Evolutionary conservation across 2,797 vertebrate genomes (phyloP).

Genomic region (Leucoraja ocellata): DNA sequence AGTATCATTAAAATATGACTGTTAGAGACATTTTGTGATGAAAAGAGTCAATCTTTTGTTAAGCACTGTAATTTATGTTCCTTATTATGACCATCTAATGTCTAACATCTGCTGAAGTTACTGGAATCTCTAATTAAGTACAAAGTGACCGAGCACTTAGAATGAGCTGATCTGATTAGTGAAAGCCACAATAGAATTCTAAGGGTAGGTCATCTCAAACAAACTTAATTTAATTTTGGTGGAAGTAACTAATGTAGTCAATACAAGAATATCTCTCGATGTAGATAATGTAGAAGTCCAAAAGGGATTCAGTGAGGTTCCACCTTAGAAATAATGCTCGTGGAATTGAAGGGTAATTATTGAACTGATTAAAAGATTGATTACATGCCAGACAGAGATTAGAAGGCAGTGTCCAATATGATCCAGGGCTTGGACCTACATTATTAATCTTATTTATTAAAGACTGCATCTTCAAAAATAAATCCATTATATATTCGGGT

Average conservation of each 20-base stretch:
- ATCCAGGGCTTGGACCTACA: not conserved
- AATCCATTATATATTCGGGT: no score
- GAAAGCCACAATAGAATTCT: not conserved
- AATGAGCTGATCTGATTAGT: not conserved
- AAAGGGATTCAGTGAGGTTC: not conserved
- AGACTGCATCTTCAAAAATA: no score
- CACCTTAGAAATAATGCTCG: not conserved
- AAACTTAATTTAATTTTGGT: not conserved
- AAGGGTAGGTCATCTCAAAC: not conserved
- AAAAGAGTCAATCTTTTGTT: not conserved
- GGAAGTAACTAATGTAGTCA: not conserved
- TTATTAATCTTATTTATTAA: not conserved
- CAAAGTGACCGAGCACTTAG: not conserved
- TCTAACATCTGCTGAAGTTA: constrained; percentile 17
- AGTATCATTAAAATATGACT: not conserved
- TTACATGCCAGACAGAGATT: not conserved
- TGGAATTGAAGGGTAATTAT: constrained; percentile 2
- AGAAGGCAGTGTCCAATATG: not conserved
- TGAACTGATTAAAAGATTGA: not conserved
- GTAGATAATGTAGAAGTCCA: not conserved
- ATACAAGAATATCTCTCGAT: not conserved
- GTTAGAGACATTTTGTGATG: not conserved
- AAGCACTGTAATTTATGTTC: not conserved
- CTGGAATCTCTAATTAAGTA: constrained; percentile 1
- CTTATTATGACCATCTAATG: not conserved